Percentiles rank a stretch among this genome's conserved stretches.
phyloP scores from a whole-genome alignment of 2,113 vertebrate species.

The Muscicapa adusta region DNA sequence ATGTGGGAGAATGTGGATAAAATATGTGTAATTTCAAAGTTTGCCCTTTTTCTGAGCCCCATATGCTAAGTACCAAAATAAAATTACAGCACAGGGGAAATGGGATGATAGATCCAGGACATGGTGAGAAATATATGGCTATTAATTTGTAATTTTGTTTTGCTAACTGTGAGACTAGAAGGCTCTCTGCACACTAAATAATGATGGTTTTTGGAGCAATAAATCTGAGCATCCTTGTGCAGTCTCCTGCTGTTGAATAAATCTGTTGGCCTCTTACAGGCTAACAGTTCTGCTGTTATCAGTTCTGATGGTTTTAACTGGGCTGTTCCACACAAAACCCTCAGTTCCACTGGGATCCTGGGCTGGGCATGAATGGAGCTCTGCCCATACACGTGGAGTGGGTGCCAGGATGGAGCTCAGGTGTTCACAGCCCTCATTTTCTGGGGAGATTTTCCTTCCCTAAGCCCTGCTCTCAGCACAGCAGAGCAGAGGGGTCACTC shows the following conservation, averaged over 20 bases:
- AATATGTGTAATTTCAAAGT: background rate
- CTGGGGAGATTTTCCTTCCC: constrained; percentile 29
- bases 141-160: constrained; percentile 65
- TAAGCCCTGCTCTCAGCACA: constrained; percentile 17
- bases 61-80: constrained; percentile 59
- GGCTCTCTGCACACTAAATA: constrained; percentile 40
- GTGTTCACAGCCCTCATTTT: background rate
- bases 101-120: constrained; percentile 31
- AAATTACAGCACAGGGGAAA: constrained; percentile 34
- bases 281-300: background rate
- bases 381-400: background rate
- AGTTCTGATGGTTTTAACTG: constrained; percentile 18
- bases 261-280: constrained; percentile 42
- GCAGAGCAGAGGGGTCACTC: constrained; percentile 2
- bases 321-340: background rate
- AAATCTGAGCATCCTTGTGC: constrained; percentile 55
- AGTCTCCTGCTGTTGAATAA: constrained; percentile 41
- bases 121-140: constrained; percentile 31
- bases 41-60: constrained; percentile 16
- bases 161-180: constrained; percentile 54
- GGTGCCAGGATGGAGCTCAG: constrained; percentile 23
- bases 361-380: background rate
- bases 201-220: constrained; percentile 47
- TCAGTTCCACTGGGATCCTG: background rate
- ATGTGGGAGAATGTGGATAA: background rate